phyloP scores from a whole-genome alignment of 2,797 vertebrate genomes.

The Crax fasciolata region DNA sequence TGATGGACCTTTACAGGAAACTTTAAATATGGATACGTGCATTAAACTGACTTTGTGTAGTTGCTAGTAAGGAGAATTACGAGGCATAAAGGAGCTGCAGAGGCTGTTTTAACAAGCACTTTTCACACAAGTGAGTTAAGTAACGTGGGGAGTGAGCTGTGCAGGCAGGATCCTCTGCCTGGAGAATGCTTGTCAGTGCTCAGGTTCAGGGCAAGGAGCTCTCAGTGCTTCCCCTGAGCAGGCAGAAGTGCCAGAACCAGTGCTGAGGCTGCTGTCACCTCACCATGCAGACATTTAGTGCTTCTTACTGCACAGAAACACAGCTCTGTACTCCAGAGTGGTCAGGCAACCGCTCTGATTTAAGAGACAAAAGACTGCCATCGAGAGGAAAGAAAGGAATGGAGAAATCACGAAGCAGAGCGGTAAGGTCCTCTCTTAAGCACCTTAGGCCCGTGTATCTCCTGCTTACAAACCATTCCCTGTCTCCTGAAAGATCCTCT shows the following conservation, averaged over 20 bases:
- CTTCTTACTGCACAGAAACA: background rate
- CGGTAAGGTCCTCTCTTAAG: background rate
- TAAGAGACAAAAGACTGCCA: background rate
- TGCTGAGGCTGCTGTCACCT: background rate
- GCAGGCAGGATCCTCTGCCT: background rate
- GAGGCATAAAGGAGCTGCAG: background rate
- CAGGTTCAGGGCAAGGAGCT: background rate
- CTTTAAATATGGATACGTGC: background rate
- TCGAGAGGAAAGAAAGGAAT: background rate
- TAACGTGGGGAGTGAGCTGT: background rate
- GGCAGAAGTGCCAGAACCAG: background rate
- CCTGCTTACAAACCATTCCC: background rate
- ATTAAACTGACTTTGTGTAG: background rate
- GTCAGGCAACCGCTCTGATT: background rate
- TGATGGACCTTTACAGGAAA: background rate
- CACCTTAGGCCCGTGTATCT: background rate
- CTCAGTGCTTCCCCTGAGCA: background rate
- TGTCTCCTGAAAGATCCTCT: background rate
- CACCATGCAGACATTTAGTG: background rate
- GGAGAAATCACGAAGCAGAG: rapidly evolving
- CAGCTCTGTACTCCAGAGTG: background rate
- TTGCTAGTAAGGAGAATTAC: background rate
- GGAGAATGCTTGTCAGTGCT: background rate
- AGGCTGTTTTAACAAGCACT: background rate
- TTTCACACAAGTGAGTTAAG: background rate